Percentiles rank a stretch among this genome's conserved stretches.
Conservation (phyloP, 1,140 invertebrate species). For the Drosophila lowei region DNA sequence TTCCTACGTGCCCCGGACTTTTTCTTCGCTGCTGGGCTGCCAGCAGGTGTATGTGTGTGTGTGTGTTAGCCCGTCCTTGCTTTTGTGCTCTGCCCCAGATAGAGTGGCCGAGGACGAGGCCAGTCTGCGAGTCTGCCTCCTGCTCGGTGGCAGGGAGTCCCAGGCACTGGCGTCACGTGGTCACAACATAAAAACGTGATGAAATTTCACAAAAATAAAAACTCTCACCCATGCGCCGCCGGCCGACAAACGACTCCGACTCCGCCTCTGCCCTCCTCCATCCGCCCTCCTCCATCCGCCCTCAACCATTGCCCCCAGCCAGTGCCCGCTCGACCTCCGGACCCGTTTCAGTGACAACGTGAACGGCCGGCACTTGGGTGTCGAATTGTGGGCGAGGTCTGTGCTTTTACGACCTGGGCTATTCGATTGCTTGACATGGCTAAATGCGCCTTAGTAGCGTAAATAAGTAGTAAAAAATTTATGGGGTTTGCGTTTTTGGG, state of each 20-base stretch:
- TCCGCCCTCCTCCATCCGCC: not conserved
- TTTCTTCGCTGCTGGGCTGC: conserved; percentile 45
- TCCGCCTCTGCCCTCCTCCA: no score
- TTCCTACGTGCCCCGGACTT: conserved; percentile 57
- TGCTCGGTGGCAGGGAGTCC: conserved; percentile 14
- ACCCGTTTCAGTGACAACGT: not conserved
- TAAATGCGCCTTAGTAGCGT: conserved; percentile 80
- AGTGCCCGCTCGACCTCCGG: no score
- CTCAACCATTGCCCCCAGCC: no score
- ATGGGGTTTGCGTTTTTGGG: conserved; percentile 68
- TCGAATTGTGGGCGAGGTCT: conserved; percentile 27
- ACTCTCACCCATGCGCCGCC: conserved; percentile 27
- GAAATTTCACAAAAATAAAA: conserved; percentile 83
- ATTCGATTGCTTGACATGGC: conserved; percentile 78
- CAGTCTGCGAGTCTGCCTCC: not conserved
- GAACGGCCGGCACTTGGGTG: conserved; percentile 11
- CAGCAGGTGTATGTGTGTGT: conserved; percentile 69
- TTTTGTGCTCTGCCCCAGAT: conserved; percentile 34
- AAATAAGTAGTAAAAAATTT: conserved; percentile 82
- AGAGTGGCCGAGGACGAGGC: conserved; percentile 13
- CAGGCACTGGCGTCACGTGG: conserved; percentile 80
- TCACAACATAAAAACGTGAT: conserved; percentile 83
- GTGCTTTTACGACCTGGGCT: conserved; percentile 72
- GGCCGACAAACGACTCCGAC: conserved; percentile 27
- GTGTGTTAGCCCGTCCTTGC: conserved; percentile 24